Base-by-base conservation (phyloP, 2,113 vertebrate genomes). In the Ceyx melanurus region DNA sequence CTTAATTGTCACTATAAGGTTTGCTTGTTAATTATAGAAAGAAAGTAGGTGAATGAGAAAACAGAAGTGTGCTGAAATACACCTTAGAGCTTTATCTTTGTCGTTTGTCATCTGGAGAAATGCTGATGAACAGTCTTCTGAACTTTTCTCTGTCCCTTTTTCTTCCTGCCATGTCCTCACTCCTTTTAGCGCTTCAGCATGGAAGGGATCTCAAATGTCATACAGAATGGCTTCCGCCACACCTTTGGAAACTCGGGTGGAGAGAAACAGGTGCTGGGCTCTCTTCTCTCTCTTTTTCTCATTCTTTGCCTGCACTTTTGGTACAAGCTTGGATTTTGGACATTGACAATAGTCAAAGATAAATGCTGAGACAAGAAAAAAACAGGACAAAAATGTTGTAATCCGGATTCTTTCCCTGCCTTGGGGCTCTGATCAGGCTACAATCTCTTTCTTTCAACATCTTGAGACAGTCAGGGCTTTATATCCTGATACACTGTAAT, bases 181-280 rank as follows among this genome's bases (percentile, higher is more conserved):
- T 94, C 89, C 97, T 92, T 97, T 48, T 97, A 99, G 99, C 98
- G 98, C 97, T 99, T 99, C 99, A 99, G 98, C 98, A 98, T 99
- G 98, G 99, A 99, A 98, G 99, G 98, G 96, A 98, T 99, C 96
- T 99, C 99, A 97, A 98, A 97, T 98, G 98, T 99, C 98, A 99
- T 99, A 98, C 99, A 99, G 98, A 98, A 98, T 97, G 98, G 99
- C 98, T 97, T 99, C 96, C 99, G 99, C 97, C 99, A 99, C 98
- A 99, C 99, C 83, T 99, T 99, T 98, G 98, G 99, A 97, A 98
- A 97, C 97, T 96, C 99, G 15, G 98, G 98, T 98, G 99, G 98
- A 98, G 99, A 99, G 97, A 99, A 99, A 98, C 99, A 99, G 99
- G 99, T 99, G 99, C 97, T 97, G 67, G 79, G 95, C 96, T 97